These are phyloP conservation scores for Notolabrus celidotus DNA, from an alignment of 2,797 vertebrate genomes.

Conservation along the genomic window DNA sequence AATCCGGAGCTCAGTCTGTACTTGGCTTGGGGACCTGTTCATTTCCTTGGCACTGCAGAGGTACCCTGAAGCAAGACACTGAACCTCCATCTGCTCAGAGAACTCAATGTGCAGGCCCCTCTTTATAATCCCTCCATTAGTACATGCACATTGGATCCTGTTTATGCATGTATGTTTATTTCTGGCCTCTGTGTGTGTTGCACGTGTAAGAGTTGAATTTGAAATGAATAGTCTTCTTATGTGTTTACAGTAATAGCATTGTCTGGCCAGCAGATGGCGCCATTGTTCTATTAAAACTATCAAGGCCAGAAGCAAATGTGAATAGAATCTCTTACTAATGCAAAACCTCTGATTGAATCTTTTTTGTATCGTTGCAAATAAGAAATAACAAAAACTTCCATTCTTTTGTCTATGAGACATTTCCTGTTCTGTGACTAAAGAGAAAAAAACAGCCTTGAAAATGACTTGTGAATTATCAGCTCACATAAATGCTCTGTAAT, in stretches of 20 bases:
- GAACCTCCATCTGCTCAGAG: no score
- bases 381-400: neutral
- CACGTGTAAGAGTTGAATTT: no score
- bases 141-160: no score
- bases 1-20: no score
- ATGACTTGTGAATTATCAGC: neutral
- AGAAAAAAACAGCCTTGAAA: slow-evolving; percentile 24
- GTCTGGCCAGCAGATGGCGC: slow-evolving; percentile 66
- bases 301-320: neutral
- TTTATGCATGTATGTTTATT: no score
- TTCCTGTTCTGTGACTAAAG: neutral
- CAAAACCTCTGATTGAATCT: slow-evolving; percentile 4
- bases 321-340: neutral
- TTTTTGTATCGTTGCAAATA: neutral
- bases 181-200: no score
- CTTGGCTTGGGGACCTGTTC: no score
- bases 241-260: neutral
- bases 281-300: slow-evolving; percentile 17
- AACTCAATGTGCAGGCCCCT: no score
- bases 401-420: slow-evolving; percentile 7
- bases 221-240: neutral
- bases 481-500: neutral
- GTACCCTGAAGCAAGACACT: no score
- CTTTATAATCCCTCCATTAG: no score
- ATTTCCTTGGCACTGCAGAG: no score